Evolutionary conservation across 37 sponge, comb jelly and placozoan species (phyloP).

Genomic region (Crambe crambe): DNA sequence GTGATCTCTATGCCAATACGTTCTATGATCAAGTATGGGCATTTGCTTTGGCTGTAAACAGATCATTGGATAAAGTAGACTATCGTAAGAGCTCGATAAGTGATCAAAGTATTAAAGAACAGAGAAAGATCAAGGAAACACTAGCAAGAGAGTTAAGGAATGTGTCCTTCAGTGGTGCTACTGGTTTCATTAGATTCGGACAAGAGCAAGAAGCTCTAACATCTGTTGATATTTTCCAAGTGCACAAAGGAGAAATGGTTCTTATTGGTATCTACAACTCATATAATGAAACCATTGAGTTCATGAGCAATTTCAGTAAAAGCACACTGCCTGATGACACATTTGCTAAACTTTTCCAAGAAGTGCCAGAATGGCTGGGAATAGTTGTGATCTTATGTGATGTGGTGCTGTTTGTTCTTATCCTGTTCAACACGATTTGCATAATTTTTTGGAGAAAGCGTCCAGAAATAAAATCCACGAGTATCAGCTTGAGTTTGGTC

Average conservation of each 20-base stretch:
- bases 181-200: conserved; percentile 4
- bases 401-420: neutral
- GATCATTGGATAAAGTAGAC: conserved; percentile 11
- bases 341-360: neutral
- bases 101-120: neutral
- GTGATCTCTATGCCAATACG: conserved; percentile 9
- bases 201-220: neutral
- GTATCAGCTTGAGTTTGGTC: conserved; percentile 27
- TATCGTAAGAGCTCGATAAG: neutral
- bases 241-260: conserved; percentile 7
- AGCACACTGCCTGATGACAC: conserved; percentile 12
- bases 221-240: conserved; percentile 18
- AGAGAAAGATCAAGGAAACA: neutral
- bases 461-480: conserved; percentile 46
- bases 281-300: neutral
- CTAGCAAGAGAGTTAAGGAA: conserved; percentile 1
- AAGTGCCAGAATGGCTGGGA: conserved; percentile 12
- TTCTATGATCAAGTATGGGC: conserved; percentile 62
- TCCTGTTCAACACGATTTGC: neutral
- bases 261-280: conserved; percentile 11
- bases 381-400: neutral
- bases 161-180: conserved; percentile 20
- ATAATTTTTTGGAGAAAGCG: conserved; percentile 19
- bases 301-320: neutral
- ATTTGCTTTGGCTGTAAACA: conserved; percentile 50